A percentile compares a stretch with the other conserved stretches of the same genome.
phyloP scores from a whole-genome alignment of 2,888 invertebrate species.

The Pteria penguin region DNA sequence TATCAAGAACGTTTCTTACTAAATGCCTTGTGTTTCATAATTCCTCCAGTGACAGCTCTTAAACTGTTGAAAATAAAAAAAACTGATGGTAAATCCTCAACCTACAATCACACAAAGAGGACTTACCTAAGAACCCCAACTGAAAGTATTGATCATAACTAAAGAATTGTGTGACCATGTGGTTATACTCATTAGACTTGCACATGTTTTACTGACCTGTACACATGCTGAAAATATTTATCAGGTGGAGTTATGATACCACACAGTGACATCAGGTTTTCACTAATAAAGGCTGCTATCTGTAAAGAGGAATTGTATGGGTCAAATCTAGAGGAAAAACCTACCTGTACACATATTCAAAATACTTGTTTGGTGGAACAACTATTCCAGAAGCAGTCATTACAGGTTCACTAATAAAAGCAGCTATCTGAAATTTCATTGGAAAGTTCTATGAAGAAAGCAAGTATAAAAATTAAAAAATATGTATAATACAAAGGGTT shows the following conservation, averaged over 20 bases:
- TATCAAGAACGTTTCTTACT: too few species aligned
- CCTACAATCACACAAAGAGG: too few species aligned
- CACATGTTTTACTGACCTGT: slow-evolving; percentile 84
- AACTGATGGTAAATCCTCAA: too few species aligned
- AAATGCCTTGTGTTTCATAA: too few species aligned
- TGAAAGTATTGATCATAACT: too few species aligned
- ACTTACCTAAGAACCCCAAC: too few species aligned
- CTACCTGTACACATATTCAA: slow-evolving; percentile 89
- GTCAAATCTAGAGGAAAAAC: not conserved
- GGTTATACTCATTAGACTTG: too few species aligned
- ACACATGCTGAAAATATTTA: slow-evolving; percentile 90
- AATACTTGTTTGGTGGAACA: slow-evolving; percentile 92
- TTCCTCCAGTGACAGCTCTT: too few species aligned
- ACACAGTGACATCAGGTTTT: slow-evolving; percentile 95
- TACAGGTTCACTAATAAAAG: slow-evolving; percentile 95
- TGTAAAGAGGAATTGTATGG: slow-evolving; percentile 77
- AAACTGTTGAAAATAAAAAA: too few species aligned
- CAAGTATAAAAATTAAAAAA: too few species aligned
- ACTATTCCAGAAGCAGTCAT: slow-evolving; percentile 98
- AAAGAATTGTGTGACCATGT: too few species aligned
- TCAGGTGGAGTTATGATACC: slow-evolving; percentile 95
- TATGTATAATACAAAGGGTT: too few species aligned
- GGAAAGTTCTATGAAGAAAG: not conserved
- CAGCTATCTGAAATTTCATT: slow-evolving; percentile 84
- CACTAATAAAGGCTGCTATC: slow-evolving; percentile 93